A percentile compares a stretch with the other conserved stretches of the same genome.
phyloP scores from a whole-genome alignment of 2,888 invertebrate genomes.

The Graphium colonna region DNA sequence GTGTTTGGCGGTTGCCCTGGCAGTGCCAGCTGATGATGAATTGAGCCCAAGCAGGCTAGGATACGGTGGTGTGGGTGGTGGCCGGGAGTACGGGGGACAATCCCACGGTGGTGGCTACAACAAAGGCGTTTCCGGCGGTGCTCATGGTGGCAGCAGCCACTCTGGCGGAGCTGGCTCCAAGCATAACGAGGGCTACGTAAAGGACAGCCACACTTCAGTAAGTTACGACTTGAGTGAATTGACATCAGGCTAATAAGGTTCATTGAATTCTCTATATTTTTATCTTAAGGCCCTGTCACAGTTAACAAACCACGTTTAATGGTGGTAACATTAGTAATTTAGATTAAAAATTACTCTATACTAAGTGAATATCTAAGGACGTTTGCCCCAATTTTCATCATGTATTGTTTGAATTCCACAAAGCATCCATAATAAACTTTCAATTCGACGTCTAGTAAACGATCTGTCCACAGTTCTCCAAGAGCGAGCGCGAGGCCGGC shows the following conservation, averaged over 20 bases:
- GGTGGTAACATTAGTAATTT: no score
- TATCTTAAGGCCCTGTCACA: no score
- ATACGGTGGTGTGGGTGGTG: not conserved
- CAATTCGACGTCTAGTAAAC: no score
- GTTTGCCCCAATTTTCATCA: no score
- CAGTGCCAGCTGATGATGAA: not conserved
- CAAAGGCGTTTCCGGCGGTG: not conserved
- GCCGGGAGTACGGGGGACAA: not conserved
- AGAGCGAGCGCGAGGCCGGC: not conserved
- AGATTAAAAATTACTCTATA: no score
- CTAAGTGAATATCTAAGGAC: no score
- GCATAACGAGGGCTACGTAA: not conserved
- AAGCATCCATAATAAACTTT: no score
- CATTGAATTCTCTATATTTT: no score
- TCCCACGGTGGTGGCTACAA: not conserved
- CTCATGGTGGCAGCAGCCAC: not conserved
- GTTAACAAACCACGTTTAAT: no score
- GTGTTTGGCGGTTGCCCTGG: conserved; percentile 1
- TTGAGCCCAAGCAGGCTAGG: not conserved
- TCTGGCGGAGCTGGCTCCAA: not conserved
- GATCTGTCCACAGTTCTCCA: not conserved
- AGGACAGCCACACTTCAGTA: not conserved
- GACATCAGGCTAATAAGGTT: no score
- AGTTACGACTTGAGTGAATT: no score
- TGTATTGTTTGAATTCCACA: no score